Evolutionary conservation across 2,888 invertebrate genomes (phyloP), one percentile per base, ranked within the genome.

Genomic region (Rhagonycha lutea): DNA sequence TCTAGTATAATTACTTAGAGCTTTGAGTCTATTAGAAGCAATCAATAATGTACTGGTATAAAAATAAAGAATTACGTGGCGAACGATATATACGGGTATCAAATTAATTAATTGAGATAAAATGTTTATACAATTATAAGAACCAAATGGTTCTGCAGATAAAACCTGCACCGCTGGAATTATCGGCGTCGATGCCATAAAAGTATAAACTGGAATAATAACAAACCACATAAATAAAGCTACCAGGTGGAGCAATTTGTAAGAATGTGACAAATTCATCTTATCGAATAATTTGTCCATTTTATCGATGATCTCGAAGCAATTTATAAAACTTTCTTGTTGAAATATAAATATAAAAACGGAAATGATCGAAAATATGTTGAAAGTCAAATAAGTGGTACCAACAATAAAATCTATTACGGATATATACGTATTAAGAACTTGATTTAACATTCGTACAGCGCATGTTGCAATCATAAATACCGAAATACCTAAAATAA

Each of bases 341-440:
- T 73, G 61, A 14, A 73, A 69, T 9, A 69, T 11, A 60, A 69
- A 69, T 9, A 47, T n/a, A 3, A 26, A 9, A 26, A 73, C 18
- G 10, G 73, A 65, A 12, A n/a, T 2, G 0, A n/a, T 12, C 3
- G 29, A 29, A 9, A 61, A 61, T 11, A 62, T 3, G n/a, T 69
- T 62, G 28, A 73, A 61, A 18, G 69, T 29, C 12, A 73, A 14
- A 24, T 28, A 73, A 24, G 32, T 29, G 4, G 24, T 69, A 24
- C 73, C 73, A 14, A 68, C 69, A 12, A 73, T 61, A 28, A 68
- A 73, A 14, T 73, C 69, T 4, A 65, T 65, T 65, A 24, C 63
- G 24, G 26, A 23, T 65, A 23, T 62, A 11, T 65, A 23, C n/a
- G 23, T 65, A 26, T 65, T 65, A 12, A 65, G 1, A 7, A 24